Percentiles rank a stretch among this genome's conserved stretches.
phyloP scores from a whole-genome alignment of 2,888 invertebrate genomes.

The Ecliptopera silaceata region DNA sequence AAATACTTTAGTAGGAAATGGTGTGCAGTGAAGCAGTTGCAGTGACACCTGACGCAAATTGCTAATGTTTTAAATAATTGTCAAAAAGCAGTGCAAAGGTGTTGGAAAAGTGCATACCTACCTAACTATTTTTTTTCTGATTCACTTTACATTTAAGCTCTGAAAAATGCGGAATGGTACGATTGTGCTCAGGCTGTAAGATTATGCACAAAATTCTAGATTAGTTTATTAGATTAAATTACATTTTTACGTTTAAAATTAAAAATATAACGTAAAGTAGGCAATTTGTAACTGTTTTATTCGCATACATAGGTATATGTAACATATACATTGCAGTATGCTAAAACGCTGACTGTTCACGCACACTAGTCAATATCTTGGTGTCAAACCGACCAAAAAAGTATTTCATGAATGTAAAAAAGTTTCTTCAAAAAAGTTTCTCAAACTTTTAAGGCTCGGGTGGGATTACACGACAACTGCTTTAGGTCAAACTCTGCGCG shows the following conservation, averaged over 20 bases:
- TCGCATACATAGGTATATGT: too few species aligned
- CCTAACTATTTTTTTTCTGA: too few species aligned
- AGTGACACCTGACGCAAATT: slow-evolving; percentile 27
- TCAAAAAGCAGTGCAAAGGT: too few species aligned
- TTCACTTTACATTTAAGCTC: too few species aligned
- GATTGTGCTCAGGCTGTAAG: too few species aligned
- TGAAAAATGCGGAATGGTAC: too few species aligned
- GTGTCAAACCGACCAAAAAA: slow-evolving; percentile 55
- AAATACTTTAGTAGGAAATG: slow-evolving; percentile 47
- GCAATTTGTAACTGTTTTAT: background rate
- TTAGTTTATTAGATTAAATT: too few species aligned
- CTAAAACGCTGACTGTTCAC: background rate
- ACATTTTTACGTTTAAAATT: too few species aligned
- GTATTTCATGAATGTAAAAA: slow-evolving; percentile 77
- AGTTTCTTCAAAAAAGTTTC: too few species aligned
- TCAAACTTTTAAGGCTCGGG: slow-evolving; percentile 67
- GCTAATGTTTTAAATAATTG: background rate
- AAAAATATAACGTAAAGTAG: too few species aligned
- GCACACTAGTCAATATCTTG: background rate
- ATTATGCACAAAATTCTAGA: too few species aligned
- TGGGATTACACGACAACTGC: slow-evolving; percentile 75
- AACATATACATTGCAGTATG: background rate
- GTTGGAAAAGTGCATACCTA: too few species aligned
- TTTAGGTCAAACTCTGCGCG: slow-evolving; percentile 66
- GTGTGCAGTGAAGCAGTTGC: slow-evolving; percentile 32